Percentiles rank a stretch among this genome's conserved stretches.
phyloP scores from a whole-genome alignment of 1,140 invertebrate genomes.

The Rhopalosiphum padi region DNA sequence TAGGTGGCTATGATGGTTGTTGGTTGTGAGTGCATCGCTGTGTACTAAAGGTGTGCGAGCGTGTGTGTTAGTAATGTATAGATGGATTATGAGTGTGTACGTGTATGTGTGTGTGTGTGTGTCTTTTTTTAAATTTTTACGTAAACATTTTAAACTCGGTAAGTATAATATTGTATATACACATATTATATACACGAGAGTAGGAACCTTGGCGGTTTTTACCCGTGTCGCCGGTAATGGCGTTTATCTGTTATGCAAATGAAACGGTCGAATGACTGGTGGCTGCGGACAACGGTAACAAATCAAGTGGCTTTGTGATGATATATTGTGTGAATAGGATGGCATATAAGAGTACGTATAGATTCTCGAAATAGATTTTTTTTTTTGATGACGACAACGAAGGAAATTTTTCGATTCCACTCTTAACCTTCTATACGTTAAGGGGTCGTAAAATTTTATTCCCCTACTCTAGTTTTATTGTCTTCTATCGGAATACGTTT shows the following conservation, averaged over 20 bases:
- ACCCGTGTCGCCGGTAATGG: conserved; percentile 48
- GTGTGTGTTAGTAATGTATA: neutral
- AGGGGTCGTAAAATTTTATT: conserved; percentile 52
- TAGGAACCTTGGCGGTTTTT: conserved; percentile 46
- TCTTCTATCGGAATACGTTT: conserved; percentile 48
- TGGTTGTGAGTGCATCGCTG: neutral
- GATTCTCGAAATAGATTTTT: neutral
- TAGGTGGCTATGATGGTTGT: neutral
- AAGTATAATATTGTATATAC: neutral
- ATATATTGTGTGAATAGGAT: conserved; percentile 35
- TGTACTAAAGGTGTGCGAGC: conserved; percentile 17
- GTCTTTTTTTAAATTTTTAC: conserved; percentile 27
- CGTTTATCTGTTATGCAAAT: conserved; percentile 57
- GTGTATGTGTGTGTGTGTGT: neutral
- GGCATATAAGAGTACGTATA: neutral
- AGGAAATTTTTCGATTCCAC: conserved; percentile 17
- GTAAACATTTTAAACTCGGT: conserved; percentile 40
- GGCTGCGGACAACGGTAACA: conserved; percentile 43
- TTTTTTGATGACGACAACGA: neutral
- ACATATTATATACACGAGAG: neutral
- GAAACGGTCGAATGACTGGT: conserved; percentile 22
- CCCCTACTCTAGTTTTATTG: conserved; percentile 30
- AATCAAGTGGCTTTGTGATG: conserved; percentile 51
- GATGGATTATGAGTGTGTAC: no score
- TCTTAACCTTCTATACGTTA: no score